phyloP scores from a whole-genome alignment of 2,888 invertebrate species.

The Parascotia fuliginaria region DNA sequence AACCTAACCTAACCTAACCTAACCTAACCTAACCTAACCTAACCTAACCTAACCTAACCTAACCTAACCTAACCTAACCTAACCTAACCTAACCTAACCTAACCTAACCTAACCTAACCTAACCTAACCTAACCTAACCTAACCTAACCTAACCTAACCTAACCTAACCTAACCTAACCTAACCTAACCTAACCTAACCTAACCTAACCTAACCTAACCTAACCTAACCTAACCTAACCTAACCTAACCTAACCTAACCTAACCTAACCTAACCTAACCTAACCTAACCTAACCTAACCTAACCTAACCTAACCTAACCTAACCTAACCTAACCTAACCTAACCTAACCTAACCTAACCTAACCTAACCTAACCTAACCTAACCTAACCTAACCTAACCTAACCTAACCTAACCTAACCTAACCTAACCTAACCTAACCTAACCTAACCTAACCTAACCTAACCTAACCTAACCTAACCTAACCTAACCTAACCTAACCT shows the following conservation, averaged over 20 bases:
- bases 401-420: conserved; percentile 32
- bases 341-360: conserved; percentile 33
- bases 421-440: conserved; percentile 33
- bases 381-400: conserved; percentile 32
- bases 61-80: conserved; percentile 18
- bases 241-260: conserved; percentile 36
- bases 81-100: conserved; percentile 28
- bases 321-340: conserved; percentile 37
- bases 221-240: conserved; percentile 37
- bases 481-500: conserved; percentile 32
- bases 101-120: conserved; percentile 29
- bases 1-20: conserved; percentile 6
- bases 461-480: conserved; percentile 32
- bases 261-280: conserved; percentile 38
- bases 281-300: conserved; percentile 36
- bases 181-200: conserved; percentile 33
- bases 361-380: conserved; percentile 29
- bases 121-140: conserved; percentile 28
- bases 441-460: conserved; percentile 32
- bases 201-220: conserved; percentile 39
- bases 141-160: conserved; percentile 27
- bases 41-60: conserved; percentile 20
- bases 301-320: conserved; percentile 34
- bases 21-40: conserved; percentile 6
- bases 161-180: conserved; percentile 31